Conservation (phyloP, 1,140 invertebrate genomes). For the Brevipalpus yothersi region DNA sequence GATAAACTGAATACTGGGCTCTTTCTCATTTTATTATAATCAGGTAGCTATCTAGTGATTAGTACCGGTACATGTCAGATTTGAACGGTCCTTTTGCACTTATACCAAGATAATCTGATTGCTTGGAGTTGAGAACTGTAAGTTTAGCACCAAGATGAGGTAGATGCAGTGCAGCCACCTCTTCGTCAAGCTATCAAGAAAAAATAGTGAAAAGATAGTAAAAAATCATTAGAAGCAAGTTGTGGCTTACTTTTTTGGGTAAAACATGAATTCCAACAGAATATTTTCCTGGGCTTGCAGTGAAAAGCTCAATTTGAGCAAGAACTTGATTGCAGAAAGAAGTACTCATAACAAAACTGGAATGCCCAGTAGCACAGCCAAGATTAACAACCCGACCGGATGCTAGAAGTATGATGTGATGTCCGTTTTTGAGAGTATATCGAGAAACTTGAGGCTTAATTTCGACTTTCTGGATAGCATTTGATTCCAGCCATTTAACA, state of each 20-base stretch:
- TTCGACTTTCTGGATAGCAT: conserved; percentile 63
- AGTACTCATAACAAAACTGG: conserved; percentile 98
- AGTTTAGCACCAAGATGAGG: conserved; percentile 90
- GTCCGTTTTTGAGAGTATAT: conserved; percentile 64
- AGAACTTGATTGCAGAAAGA: conserved; percentile 99
- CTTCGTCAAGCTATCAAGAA: conserved; percentile 46
- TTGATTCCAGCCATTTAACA: conserved; percentile 80
- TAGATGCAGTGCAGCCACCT: conserved; percentile 86
- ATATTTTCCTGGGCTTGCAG: conserved; percentile 49
- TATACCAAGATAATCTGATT: conserved; percentile 77
- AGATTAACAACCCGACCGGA: conserved; percentile 91
- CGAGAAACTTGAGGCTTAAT: conserved; percentile 98
- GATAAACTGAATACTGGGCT: no score
- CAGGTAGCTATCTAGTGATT: no score
- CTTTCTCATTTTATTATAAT: no score
- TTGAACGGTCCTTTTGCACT: conserved; percentile 78
- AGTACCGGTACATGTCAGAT: conserved; percentile 92
- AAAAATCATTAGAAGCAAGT: no score
- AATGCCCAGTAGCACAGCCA: conserved; percentile 94
- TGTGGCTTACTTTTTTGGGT: conserved; percentile 55
- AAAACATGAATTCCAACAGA: conserved; percentile 68
- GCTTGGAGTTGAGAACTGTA: conserved; percentile 61
- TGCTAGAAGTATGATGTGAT: conserved; percentile 79
- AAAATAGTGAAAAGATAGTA: no score
- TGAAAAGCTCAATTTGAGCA: conserved; percentile 97